Percentiles rank a stretch among this genome's conserved stretches.
Conservation (phyloP, 2,113 vertebrate genomes). For the Heteronetta atricapilla region DNA sequence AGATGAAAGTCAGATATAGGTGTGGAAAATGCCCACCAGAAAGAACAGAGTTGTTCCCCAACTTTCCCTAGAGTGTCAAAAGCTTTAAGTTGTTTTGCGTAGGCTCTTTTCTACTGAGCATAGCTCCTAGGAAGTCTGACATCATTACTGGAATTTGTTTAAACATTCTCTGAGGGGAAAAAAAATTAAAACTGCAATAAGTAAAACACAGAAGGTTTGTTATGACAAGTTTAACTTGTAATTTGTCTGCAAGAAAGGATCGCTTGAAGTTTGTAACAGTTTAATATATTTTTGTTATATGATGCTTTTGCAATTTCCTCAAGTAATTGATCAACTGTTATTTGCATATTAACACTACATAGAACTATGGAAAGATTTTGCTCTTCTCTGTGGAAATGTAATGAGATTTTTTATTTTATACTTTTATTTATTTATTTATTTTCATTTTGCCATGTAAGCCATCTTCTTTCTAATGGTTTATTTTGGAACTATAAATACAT, state of each 20-base stretch:
- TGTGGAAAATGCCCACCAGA: not conserved
- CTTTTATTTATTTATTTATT: not conserved
- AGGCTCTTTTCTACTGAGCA: not conserved
- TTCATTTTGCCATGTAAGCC: not conserved
- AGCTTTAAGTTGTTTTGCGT: not conserved
- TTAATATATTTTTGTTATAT: not conserved
- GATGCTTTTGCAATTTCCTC: not conserved
- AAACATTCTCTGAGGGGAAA: not conserved
- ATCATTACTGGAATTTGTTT: constrained; percentile 14
- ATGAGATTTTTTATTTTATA: not conserved
- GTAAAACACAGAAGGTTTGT: not conserved
- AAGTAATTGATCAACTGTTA: not conserved
- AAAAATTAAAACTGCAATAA: not conserved
- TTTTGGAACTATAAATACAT: not conserved
- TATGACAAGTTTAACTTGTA: not conserved
- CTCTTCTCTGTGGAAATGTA: not conserved
- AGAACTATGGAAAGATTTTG: not conserved
- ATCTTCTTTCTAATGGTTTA: not conserved
- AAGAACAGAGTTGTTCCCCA: not conserved
- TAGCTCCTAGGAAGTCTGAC: not conserved
- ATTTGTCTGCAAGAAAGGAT: not conserved
- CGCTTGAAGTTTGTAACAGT: not conserved
- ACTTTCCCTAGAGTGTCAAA: not conserved
- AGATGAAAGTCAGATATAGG: not conserved
- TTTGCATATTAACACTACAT: not conserved